A percentile compares a stretch with the other conserved stretches of the same genome.
These are phyloP conservation scores for Dromaius novaehollandiae DNA, from an alignment of 2,113 vertebrate genomes.

Conservation along the genomic window DNA sequence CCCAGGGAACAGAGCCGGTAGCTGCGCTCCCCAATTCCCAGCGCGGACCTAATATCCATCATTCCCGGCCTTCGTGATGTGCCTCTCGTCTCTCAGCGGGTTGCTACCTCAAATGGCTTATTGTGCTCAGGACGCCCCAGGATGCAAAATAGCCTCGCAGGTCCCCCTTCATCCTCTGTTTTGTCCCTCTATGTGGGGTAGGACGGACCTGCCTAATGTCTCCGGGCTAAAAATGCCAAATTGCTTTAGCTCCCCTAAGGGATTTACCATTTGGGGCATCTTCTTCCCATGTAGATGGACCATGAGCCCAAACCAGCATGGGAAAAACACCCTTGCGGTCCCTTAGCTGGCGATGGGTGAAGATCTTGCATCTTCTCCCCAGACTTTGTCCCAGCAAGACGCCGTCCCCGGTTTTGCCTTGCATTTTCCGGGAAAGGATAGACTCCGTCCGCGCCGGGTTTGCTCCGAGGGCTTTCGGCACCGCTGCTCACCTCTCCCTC, in stretches of 20 bases:
- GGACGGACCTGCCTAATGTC: not conserved
- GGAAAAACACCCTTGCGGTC: no score
- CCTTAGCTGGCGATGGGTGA: no score
- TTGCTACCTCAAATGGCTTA: not conserved
- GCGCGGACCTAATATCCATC: not conserved
- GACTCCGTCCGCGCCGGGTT: no score
- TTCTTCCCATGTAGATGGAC: no score
- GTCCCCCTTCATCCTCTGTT: fast-evolving
- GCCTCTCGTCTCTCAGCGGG: not conserved
- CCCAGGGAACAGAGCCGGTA: no score
- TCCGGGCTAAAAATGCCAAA: not conserved
- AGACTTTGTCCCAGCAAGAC: no score
- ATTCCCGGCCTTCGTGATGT: not conserved
- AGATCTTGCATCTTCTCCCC: no score
- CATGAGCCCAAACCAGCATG: no score
- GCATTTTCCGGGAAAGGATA: no score
- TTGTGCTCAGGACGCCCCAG: not conserved
- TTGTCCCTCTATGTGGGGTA: fast-evolving
- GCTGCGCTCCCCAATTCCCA: not conserved
- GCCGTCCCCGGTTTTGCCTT: no score
- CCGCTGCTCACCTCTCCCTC: not conserved
- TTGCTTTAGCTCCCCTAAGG: not conserved
- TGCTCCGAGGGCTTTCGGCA: no score
- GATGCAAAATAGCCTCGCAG: not conserved
- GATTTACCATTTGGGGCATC: not conserved